Base-by-base conservation (phyloP, 1,140 invertebrate genomes). In the Aricia agestis region DNA sequence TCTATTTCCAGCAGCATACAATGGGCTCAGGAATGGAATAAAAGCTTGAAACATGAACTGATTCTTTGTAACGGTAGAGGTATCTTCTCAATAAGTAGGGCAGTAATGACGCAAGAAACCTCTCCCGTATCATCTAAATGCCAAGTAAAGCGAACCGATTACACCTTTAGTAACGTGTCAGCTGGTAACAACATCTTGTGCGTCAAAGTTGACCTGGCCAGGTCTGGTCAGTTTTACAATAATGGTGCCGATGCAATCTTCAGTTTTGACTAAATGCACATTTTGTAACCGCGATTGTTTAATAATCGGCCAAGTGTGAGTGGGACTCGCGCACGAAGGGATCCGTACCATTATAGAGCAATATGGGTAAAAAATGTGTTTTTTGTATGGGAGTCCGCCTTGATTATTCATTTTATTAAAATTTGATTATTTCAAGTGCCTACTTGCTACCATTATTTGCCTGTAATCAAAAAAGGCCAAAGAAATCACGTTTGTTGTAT, bases 131-230 rank as follows among this genome's bases (percentile, higher is more conserved):
- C 45, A 52, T 15, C 45, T 52, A 52, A 52, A 52, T 52, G 45
- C 45, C 45, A 52, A 52, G 45, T 52, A 52, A 52, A 52, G 45
- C 45, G 45, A 52, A 52, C 45, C 45, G 45, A 52, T 52, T 52
- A 52, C 45, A 52, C 45, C 45, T 52, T 52, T 52, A 52, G 45
- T 15, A 52, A 52, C 45, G 45, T 52, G 45, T 52, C 45, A 52
- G n/a, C n/a, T n/a, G n/a, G 45, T 52, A 52, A 13, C 45, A 52
- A 15, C 45, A 52, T 10, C 45, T 15, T 52, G 7, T 52, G 45
- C 45, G 45, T 52, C 45, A 52, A 15, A 13, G 13, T 52, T 52
- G 45, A 52, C 45, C 45, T 52, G 45, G 45, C 13, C 45, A 52
- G 13, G 45, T 52, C 45, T 52, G 6, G 45, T 15, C 45, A 13